phyloP scores from a whole-genome alignment of 2,797 vertebrate species.

The Chromobotia macracanthus region DNA sequence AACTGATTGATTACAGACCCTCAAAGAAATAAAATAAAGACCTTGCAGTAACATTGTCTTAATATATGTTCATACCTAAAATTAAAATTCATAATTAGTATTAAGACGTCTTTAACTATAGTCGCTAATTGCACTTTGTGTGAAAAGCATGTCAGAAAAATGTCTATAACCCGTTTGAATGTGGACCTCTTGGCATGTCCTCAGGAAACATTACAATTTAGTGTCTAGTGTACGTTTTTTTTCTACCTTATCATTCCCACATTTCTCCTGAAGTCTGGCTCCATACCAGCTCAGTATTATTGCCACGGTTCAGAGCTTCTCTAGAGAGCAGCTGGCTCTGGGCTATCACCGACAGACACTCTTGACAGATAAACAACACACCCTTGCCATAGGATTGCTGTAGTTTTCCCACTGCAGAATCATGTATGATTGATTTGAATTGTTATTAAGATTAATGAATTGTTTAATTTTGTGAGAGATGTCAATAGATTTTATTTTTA shows the following conservation, averaged over 20 bases:
- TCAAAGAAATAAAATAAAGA: background rate
- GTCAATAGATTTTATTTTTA: slow-evolving; percentile 64
- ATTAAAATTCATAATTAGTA: background rate
- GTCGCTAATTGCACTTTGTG: background rate
- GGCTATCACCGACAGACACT: slow-evolving; percentile 77
- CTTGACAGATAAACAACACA: slow-evolving; percentile 74
- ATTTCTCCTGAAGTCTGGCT: slow-evolving; percentile 58
- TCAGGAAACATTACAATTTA: slow-evolving; percentile 35
- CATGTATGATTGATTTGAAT: slow-evolving; percentile 72
- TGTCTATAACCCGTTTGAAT: slow-evolving; percentile 2
- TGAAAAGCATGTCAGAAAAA: background rate
- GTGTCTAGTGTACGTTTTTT: slow-evolving; percentile 26
- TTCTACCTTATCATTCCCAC: slow-evolving; percentile 47
- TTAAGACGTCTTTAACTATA: background rate
- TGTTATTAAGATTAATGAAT: slow-evolving; percentile 75
- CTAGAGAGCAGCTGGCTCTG: slow-evolving; percentile 62
- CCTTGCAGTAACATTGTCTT: background rate
- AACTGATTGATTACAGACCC: background rate
- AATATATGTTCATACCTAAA: background rate
- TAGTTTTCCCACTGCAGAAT: slow-evolving; percentile 72
- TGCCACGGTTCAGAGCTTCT: slow-evolving; percentile 62
- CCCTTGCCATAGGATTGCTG: slow-evolving; percentile 71
- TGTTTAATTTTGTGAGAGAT: slow-evolving; percentile 63
- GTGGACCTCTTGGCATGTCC: slow-evolving; percentile 25
- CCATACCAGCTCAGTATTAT: slow-evolving; percentile 64